Conservation (phyloP, 2,797 vertebrate species). For the Muraenolepis orangiensis region DNA sequence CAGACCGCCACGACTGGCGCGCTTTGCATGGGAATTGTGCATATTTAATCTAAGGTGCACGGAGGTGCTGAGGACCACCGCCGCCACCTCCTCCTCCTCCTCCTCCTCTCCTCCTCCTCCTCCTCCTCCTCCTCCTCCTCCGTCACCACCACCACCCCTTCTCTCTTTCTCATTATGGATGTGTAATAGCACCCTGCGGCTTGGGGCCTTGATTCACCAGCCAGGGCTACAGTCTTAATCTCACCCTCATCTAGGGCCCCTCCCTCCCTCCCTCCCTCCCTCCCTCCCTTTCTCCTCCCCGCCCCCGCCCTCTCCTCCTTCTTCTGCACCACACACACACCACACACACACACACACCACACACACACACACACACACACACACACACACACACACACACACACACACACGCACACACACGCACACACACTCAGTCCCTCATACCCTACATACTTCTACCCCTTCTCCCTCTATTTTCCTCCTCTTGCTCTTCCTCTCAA, state of each 20-base stretch:
- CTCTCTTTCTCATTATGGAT: conserved; percentile 71
- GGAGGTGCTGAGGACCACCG: conserved; percentile 60
- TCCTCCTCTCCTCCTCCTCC: not conserved
- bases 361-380: no score
- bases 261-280: conserved; percentile 34
- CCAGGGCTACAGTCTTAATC: conserved; percentile 65
- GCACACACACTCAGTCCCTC: no score
- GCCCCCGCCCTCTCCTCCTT: conserved; percentile 39
- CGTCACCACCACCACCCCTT: conserved; percentile 26
- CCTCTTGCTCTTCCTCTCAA: not conserved
- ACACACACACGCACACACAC: no score
- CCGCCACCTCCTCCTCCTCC: conserved; percentile 21
- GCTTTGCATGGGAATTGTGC: conserved; percentile 76
- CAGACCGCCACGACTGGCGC: conserved; percentile 60
- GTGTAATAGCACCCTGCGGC: conserved; percentile 69
- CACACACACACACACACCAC: no score
- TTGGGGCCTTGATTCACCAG: conserved; percentile 67
- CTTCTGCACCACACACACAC: not conserved
- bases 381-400: no score
- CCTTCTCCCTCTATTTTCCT: not conserved
- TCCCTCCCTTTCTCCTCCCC: conserved; percentile 37
- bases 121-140: not conserved
- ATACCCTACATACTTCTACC: no score
- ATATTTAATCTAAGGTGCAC: conserved; percentile 75
- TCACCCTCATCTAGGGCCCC: conserved; percentile 57